phyloP scores from a whole-genome alignment of 2,888 invertebrate species.

The Acrobasis repandana region DNA sequence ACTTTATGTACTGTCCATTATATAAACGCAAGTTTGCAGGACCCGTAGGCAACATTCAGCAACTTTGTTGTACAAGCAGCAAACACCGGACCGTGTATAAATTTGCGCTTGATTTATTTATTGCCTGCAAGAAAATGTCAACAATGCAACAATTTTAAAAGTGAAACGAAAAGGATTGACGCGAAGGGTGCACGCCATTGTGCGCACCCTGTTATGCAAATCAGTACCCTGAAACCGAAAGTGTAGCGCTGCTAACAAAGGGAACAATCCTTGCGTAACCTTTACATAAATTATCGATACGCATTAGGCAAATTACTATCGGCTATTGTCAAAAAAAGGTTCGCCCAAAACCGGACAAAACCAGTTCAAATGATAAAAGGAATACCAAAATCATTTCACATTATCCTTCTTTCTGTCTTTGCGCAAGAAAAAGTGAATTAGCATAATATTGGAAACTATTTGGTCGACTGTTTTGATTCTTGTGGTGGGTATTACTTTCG shows the following conservation, averaged over 20 bases:
- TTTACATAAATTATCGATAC: constrained; percentile 77
- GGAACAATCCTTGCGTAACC: constrained; percentile 60
- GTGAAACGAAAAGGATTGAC: constrained; percentile 76
- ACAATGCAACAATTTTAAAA: constrained; percentile 75
- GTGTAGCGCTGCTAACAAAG: constrained; percentile 61
- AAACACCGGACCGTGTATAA: constrained; percentile 64
- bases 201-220: constrained; percentile 76
- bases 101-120: constrained; percentile 79
- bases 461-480: constrained; percentile 72
- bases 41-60: constrained; percentile 41
- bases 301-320: constrained; percentile 72
- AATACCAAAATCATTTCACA: constrained; percentile 53
- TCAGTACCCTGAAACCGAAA: constrained; percentile 79
- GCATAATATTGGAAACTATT: constrained; percentile 63
- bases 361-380: constrained; percentile 54
- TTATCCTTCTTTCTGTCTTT: constrained; percentile 48
- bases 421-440: constrained; percentile 55
- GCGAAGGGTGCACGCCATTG: constrained; percentile 72
- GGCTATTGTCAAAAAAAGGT: constrained; percentile 53
- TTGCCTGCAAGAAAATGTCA: constrained; percentile 72
- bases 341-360: constrained; percentile 51
- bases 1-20: constrained; percentile 44
- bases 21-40: constrained; percentile 44
- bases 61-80: constrained; percentile 63
- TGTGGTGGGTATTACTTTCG: constrained; percentile 73